Conservation (phyloP, 2,797 vertebrate species). For the Champsocephalus esox region DNA sequence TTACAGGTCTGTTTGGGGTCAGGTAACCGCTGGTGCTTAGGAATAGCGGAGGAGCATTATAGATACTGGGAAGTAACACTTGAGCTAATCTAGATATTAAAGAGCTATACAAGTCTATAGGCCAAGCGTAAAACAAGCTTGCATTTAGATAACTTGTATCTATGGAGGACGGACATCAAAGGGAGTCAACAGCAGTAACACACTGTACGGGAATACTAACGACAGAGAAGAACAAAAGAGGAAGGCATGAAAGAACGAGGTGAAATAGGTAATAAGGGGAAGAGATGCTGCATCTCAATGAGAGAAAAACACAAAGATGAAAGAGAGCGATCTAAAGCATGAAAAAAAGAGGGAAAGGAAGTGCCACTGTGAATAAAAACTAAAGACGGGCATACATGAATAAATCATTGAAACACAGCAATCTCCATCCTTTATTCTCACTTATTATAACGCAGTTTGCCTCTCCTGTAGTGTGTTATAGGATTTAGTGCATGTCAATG, state of each 20-base stretch:
- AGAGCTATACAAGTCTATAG: neutral
- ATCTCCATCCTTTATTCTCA: slow-evolving; percentile 11
- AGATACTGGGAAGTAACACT: neutral
- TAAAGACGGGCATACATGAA: slow-evolving; percentile 45
- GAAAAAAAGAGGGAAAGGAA: slow-evolving; percentile 2
- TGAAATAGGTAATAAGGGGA: slow-evolving; percentile 57
- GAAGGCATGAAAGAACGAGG: slow-evolving; percentile 43
- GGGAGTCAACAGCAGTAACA: slow-evolving; percentile 22
- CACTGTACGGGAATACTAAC: slow-evolving; percentile 31
- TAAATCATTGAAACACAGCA: slow-evolving; percentile 39
- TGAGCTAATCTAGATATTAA: slow-evolving; percentile 1
- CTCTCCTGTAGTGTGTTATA: too few relatives aligned
- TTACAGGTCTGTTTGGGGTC: neutral
- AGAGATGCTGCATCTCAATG: slow-evolving; percentile 59
- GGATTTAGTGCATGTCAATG: too few relatives aligned
- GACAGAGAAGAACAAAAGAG: slow-evolving; percentile 49
- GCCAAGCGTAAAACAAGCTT: slow-evolving; percentile 4
- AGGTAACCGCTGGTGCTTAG: neutral
- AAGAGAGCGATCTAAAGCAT: slow-evolving; percentile 29
- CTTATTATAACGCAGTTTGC: too few relatives aligned
- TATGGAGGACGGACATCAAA: slow-evolving; percentile 50
- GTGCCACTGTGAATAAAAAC: slow-evolving; percentile 21
- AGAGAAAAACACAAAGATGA: slow-evolving; percentile 48
- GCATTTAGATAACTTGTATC: slow-evolving; percentile 16
- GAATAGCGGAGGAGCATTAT: neutral